Evolutionary conservation across 2,797 vertebrate species (phyloP).

Genomic region (Naso thynnoides): DNA sequence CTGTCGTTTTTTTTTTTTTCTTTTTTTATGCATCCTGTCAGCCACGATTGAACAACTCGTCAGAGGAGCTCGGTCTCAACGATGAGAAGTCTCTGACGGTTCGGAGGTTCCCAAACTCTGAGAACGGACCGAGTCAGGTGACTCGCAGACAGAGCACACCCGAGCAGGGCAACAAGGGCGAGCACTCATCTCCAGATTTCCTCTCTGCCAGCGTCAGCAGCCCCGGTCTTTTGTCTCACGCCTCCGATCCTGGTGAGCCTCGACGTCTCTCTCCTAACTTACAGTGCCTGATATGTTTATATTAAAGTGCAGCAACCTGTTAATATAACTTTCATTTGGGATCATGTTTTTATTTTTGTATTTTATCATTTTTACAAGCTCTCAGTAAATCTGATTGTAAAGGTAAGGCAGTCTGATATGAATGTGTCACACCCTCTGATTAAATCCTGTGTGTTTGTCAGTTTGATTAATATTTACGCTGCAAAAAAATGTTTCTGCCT

Average conservation of each 20-base stretch:
- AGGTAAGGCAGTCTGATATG: slow-evolving; percentile 63
- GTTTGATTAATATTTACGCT: neutral
- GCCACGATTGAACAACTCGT: slow-evolving; percentile 89
- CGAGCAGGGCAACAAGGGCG: slow-evolving; percentile 76
- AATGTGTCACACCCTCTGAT: neutral
- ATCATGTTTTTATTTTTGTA: slow-evolving; percentile 10
- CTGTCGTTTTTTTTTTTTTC: neutral
- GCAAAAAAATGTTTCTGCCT: neutral
- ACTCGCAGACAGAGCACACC: slow-evolving; percentile 92
- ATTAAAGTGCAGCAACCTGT: neutral
- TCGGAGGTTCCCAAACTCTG: slow-evolving; percentile 88
- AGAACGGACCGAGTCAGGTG: slow-evolving; percentile 83
- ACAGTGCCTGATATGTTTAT: neutral
- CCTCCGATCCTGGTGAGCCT: slow-evolving; percentile 79
- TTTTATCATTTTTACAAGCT: slow-evolving; percentile 68
- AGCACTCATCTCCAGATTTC: slow-evolving; percentile 78
- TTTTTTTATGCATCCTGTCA: slow-evolving; percentile 61
- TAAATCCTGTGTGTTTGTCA: neutral
- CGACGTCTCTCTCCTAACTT: too few relatives aligned
- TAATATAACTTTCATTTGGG: neutral
- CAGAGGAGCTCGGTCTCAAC: slow-evolving; percentile 88
- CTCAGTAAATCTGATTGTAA: slow-evolving; percentile 64
- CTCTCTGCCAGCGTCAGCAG: slow-evolving; percentile 90
- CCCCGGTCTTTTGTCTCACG: slow-evolving; percentile 84
- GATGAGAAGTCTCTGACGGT: slow-evolving; percentile 91